Percentiles rank a stretch among this genome's conserved stretches.
Conservation (phyloP, 1,140 invertebrate species). For the Bombus waltoni region DNA sequence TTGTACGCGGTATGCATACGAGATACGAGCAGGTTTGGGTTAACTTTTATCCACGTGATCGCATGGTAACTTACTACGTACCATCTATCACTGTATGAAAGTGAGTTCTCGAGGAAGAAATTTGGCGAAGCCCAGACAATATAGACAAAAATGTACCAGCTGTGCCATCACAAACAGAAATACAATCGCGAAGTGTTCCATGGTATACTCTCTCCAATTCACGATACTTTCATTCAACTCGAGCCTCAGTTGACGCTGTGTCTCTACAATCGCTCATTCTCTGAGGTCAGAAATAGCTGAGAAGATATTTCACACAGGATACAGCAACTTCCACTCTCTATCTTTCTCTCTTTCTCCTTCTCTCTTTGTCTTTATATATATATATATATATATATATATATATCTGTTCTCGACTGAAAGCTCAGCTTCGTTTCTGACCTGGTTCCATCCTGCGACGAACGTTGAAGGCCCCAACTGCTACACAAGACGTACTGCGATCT, state of each 20-base stretch:
- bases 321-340: background rate
- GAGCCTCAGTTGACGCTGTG: background rate
- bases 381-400: background rate
- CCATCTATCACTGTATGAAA: background rate
- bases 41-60: no score
- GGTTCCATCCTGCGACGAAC: background rate
- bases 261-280: constrained; percentile 12
- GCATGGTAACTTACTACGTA: no score
- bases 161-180: background rate
- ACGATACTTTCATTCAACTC: background rate
- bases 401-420: background rate
- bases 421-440: background rate
- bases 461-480: background rate
- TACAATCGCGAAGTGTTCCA: background rate
- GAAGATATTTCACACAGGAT: background rate
- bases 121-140: background rate
- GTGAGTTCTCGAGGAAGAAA: background rate
- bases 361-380: no score
- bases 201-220: no score
- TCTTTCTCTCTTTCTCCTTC: no score
- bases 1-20: no score
- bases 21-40: no score
- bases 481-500: background rate
- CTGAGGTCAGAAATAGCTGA: background rate
- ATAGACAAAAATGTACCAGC: background rate